These are phyloP conservation scores for Bovichtus variegatus DNA, from an alignment of 2,797 vertebrate species.

Conservation along the genomic window DNA sequence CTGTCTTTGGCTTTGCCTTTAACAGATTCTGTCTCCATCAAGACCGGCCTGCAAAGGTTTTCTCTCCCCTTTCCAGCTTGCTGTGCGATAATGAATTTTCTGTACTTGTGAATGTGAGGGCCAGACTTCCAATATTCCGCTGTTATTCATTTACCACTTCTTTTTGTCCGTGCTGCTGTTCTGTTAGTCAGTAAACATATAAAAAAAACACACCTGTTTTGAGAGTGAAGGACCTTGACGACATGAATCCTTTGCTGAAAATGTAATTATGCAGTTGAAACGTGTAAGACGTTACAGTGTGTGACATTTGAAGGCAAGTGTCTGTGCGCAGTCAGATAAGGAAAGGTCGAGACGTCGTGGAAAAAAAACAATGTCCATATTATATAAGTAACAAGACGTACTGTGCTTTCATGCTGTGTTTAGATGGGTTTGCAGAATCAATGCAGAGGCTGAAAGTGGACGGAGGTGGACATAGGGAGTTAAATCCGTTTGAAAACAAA, in stretches of 20 bases:
- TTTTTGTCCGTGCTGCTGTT: background rate
- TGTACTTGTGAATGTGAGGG: conserved; percentile 20
- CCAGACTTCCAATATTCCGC: background rate
- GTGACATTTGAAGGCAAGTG: background rate
- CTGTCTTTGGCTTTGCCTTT: conserved; percentile 14
- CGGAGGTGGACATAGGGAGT: background rate
- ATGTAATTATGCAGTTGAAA: conserved; percentile 7
- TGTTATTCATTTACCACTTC: background rate
- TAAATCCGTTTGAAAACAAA: background rate
- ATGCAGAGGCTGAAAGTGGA: background rate
- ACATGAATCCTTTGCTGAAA: conserved; percentile 4
- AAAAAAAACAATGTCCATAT: background rate
- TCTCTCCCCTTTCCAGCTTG: conserved; percentile 3
- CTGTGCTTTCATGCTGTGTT: background rate
- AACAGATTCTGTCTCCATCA: conserved; percentile 22
- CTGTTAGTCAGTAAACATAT: conserved; percentile 8
- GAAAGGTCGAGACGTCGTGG: background rate
- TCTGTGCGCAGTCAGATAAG: background rate
- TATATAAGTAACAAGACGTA: background rate
- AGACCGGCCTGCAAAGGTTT: conserved; percentile 5
- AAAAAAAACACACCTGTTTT: background rate
- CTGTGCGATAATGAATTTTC: conserved; percentile 11
- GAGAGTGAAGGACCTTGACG: background rate
- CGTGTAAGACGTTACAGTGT: background rate
- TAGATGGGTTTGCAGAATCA: background rate